phyloP scores from a whole-genome alignment of 2,888 invertebrate genomes.

The Cepaea hortensis region DNA sequence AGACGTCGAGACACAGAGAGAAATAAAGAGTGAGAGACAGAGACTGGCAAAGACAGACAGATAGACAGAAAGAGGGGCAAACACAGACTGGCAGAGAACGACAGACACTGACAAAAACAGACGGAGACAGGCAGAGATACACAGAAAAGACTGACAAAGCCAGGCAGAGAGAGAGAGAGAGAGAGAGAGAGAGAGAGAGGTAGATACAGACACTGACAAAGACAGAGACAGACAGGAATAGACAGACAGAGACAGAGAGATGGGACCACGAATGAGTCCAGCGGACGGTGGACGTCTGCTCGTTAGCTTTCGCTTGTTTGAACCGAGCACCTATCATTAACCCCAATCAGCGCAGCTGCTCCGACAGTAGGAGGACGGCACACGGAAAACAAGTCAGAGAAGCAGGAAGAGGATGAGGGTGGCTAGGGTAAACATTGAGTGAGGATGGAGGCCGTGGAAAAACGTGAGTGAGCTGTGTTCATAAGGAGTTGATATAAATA shows the following conservation, averaged over 20 bases:
- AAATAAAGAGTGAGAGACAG: too few species aligned
- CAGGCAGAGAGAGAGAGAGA: too few species aligned
- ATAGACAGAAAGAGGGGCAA: too few species aligned
- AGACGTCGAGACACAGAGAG: too few species aligned
- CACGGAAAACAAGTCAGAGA: neutral
- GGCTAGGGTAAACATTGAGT: neutral
- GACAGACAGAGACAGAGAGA: neutral
- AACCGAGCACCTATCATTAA: slow-evolving; percentile 6
- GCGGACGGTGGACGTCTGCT: neutral
- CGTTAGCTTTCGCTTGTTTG: slow-evolving; percentile 26
- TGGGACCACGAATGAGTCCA: neutral
- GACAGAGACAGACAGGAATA: neutral
- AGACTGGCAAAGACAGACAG: too few species aligned
- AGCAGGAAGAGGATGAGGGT: neutral
- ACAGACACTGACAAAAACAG: too few species aligned
- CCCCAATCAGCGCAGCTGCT: neutral
- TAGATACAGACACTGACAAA: too few species aligned
- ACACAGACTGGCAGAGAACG: too few species aligned
- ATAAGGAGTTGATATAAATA: too few species aligned
- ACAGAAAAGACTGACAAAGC: too few species aligned
- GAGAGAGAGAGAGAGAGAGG: neutral
- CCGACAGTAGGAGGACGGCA: neutral
- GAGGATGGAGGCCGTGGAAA: neutral
- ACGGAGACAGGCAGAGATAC: too few species aligned
- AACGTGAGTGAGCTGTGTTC: too few species aligned